A percentile compares a stretch with the other conserved stretches of the same genome.
Conservation (phyloP, 2,888 invertebrate genomes). For the Drosophila buzzatii region DNA sequence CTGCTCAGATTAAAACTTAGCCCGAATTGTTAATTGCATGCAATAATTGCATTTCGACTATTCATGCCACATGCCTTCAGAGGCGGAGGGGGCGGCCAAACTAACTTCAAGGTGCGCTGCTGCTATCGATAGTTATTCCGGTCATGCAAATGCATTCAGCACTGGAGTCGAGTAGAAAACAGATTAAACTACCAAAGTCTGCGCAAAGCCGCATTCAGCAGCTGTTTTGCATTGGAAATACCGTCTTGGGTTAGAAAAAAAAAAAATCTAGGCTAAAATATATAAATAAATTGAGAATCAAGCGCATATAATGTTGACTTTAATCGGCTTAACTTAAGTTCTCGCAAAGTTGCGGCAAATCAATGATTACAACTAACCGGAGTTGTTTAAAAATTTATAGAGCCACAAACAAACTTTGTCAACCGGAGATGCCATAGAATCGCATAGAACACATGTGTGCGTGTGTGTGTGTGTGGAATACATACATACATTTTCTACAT, state of each 20-base stretch:
- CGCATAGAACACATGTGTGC: background rate
- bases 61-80: background rate
- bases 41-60: conserved; percentile 38
- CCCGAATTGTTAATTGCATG: conserved; percentile 38
- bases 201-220: conserved; percentile 32
- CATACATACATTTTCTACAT: conserved; percentile 5
- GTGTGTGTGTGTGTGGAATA: conserved; percentile 7
- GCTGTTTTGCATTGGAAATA: conserved; percentile 39
- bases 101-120: background rate
- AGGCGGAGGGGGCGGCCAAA: background rate
- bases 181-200: conserved; percentile 27
- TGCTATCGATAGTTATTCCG: conserved; percentile 38
- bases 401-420: conserved; percentile 54
- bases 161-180: background rate
- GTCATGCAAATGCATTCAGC: conserved; percentile 42
- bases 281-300: conserved; percentile 15
- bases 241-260: background rate
- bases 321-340: conserved; percentile 62
- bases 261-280: background rate
- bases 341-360: conserved; percentile 41
- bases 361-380: conserved; percentile 46
- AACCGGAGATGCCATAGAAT: conserved; percentile 17
- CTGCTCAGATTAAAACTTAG: conserved; percentile 14
- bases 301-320: conserved; percentile 40
- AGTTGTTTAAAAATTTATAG: conserved; percentile 55